phyloP scores from a whole-genome alignment of 2,888 invertebrate genomes.

The Ectemnius cavifrons region DNA sequence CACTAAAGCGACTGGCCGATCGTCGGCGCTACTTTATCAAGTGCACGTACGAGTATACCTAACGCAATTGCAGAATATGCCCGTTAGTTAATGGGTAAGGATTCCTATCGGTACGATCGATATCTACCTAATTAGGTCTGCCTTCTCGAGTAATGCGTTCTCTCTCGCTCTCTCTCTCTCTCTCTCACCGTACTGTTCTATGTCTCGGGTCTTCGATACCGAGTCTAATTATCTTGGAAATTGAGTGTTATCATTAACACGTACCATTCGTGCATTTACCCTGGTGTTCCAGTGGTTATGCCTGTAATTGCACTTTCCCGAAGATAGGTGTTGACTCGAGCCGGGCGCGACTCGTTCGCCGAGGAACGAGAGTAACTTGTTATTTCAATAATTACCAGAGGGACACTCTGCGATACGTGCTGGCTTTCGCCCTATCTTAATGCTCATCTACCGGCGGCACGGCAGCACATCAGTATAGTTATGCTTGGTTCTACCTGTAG shows the following conservation, averaged over 20 bases:
- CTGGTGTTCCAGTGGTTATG: conserved; percentile 27
- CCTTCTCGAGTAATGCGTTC: conserved; percentile 38
- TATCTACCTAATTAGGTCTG: conserved; percentile 55
- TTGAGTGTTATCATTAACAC: conserved; percentile 55
- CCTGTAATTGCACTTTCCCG: conserved; percentile 46
- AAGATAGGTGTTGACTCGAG: conserved; percentile 41
- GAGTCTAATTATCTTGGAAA: conserved; percentile 60
- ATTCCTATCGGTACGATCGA: conserved; percentile 58
- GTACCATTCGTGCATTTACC: conserved; percentile 25
- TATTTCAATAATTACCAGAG: conserved; percentile 36
- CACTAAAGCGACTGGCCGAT: conserved; percentile 18
- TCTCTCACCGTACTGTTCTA: conserved; percentile 5
- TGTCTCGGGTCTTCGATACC: conserved; percentile 32
- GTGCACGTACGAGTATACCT: conserved; percentile 28
- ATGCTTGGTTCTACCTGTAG: not conserved
- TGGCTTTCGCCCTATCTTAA: conserved; percentile 34
- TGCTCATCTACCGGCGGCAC: conserved; percentile 29
- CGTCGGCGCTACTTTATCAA: conserved; percentile 38
- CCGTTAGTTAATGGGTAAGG: conserved; percentile 44
- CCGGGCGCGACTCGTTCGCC: conserved; percentile 16
- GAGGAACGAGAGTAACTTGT: conserved; percentile 34
- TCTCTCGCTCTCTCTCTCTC: conserved; percentile 33
- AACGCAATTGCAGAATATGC: conserved; percentile 46
- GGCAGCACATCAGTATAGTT: conserved; percentile 14
- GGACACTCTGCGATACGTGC: conserved; percentile 1